Conservation (phyloP, 2,888 invertebrate genomes). For the Hoplodrina ambigua region DNA sequence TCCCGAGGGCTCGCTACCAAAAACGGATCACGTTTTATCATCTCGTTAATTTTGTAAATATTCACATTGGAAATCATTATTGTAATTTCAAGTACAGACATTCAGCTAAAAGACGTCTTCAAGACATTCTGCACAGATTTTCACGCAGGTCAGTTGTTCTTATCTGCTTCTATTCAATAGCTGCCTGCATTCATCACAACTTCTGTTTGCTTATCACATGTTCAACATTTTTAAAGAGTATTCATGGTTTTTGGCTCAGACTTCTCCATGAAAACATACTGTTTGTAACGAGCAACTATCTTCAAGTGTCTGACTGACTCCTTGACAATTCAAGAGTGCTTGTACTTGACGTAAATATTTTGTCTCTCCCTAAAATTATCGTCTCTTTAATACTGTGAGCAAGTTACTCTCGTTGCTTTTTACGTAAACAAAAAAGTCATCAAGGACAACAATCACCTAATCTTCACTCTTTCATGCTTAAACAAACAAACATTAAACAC, state of each 20-base stretch:
- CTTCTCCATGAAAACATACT: too few species aligned
- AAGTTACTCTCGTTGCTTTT: not conserved
- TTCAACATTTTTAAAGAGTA: not conserved
- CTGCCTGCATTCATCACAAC: not conserved
- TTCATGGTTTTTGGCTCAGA: too few species aligned
- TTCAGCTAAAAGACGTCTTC: not conserved
- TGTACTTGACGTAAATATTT: too few species aligned
- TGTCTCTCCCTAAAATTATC: too few species aligned
- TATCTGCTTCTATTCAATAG: not conserved
- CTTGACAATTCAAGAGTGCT: too few species aligned
- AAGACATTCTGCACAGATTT: not conserved
- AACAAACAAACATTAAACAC: constrained; percentile 29
- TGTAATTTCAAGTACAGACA: not conserved
- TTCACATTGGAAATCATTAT: constrained; percentile 20
- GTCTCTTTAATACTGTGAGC: not conserved
- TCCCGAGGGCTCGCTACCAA: constrained; percentile 31
- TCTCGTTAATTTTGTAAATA: constrained; percentile 45
- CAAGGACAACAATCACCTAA: constrained; percentile 2
- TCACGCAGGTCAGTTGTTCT: not conserved
- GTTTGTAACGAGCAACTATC: too few species aligned
- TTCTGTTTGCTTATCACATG: not conserved
- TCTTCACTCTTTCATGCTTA: constrained; percentile 11
- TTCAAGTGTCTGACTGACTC: too few species aligned
- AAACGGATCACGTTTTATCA: constrained; percentile 23
- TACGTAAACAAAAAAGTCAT: not conserved